phyloP scores from a whole-genome alignment of 2,797 vertebrate genomes.

The Poeciliopsis infans region DNA sequence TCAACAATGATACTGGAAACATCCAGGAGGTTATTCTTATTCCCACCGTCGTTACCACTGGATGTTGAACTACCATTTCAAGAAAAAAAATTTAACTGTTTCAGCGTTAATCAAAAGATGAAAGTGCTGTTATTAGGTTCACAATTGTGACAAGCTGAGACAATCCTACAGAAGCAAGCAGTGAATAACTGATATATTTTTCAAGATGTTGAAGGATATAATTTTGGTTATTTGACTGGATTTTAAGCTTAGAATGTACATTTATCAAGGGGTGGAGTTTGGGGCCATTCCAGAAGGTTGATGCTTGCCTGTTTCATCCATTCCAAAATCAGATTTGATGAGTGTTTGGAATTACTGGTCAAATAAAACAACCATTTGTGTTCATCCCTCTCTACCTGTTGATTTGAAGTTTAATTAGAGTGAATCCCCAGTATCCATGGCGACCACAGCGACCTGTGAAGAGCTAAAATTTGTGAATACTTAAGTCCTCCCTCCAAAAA shows the following conservation, averaged over 20 bases:
- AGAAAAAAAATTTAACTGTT: constrained; percentile 7
- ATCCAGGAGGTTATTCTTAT: constrained; percentile 21
- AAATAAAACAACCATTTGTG: too few species aligned
- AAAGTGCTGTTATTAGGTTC: neutral
- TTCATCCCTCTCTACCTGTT: too few species aligned
- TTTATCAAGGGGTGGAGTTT: neutral
- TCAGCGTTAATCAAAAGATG: neutral
- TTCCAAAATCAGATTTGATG: neutral
- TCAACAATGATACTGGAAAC: constrained; percentile 65
- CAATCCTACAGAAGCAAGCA: neutral
- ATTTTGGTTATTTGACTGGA: neutral
- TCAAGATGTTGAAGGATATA: neutral
- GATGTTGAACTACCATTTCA: constrained; percentile 35
- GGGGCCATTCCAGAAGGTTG: neutral
- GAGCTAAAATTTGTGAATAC: neutral
- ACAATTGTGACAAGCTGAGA: neutral
- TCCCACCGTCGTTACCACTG: constrained; percentile 16
- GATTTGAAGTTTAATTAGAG: too few species aligned
- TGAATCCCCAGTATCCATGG: neutral
- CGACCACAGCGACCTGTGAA: neutral
- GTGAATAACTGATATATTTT: neutral
- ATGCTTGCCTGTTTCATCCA: neutral
- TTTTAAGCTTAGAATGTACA: neutral
- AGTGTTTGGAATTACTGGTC: too few species aligned
- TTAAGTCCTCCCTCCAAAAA: too few species aligned